A percentile compares a stretch with the other conserved stretches of the same genome.
These are phyloP conservation scores for Drosophila tropicalis DNA, from an alignment of 1,140 invertebrate species.

Conservation along the genomic window DNA sequence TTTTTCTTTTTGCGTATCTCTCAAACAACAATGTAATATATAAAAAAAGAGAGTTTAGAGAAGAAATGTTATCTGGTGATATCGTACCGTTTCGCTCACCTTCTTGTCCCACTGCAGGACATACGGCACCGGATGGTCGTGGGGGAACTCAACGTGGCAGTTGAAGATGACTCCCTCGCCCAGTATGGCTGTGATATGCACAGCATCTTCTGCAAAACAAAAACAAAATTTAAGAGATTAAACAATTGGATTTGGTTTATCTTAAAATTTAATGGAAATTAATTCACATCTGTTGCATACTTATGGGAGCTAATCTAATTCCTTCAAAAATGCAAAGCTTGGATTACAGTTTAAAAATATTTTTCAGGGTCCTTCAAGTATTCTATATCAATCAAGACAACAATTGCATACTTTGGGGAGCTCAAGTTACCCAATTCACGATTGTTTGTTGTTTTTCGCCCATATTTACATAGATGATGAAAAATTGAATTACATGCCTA, in stretches of 20 bases:
- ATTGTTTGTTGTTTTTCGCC: too few relatives aligned
- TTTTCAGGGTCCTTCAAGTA: too few relatives aligned
- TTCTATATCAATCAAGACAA: background rate
- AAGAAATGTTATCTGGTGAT: conserved; percentile 85
- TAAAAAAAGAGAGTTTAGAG: conserved; percentile 86
- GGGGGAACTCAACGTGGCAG: conserved; percentile 97
- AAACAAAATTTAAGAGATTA: background rate
- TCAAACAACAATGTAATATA: conserved; percentile 71
- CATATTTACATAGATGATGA: too few relatives aligned
- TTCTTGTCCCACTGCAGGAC: conserved; percentile 99
- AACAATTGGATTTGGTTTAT: background rate
- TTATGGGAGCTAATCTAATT: too few relatives aligned
- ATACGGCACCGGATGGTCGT: conserved; percentile 96
- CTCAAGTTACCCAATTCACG: background rate
- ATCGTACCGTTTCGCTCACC: conserved; percentile 96
- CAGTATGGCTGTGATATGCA: conserved; percentile 97
- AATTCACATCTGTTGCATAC: too few relatives aligned
- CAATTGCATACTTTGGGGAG: background rate
- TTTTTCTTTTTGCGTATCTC: conserved; percentile 73
- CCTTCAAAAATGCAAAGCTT: too few relatives aligned
- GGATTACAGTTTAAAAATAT: too few relatives aligned
- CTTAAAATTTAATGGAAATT: too few relatives aligned
- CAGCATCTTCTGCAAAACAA: conserved; percentile 90
- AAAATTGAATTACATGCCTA: too few relatives aligned
- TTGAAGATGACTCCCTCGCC: conserved; percentile 98